These are phyloP conservation scores for Yasuhikotakia modesta DNA, from an alignment of 2,797 vertebrate species.

Conservation along the genomic window DNA sequence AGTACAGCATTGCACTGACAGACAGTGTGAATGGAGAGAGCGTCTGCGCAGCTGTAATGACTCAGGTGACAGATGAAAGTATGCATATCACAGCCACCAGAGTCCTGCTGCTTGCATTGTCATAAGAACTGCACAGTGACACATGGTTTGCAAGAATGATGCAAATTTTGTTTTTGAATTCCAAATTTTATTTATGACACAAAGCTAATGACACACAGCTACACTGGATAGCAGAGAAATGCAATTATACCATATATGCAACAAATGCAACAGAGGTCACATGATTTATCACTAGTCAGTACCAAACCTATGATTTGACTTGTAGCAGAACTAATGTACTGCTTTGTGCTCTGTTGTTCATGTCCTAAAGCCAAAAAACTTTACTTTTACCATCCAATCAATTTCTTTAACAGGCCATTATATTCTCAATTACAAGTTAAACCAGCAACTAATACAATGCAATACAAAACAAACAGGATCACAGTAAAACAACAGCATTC, in stretches of 20 bases:
- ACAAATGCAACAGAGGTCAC: no score
- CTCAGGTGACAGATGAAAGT: neutral
- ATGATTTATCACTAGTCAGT: no score
- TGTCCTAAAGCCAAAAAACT: no score
- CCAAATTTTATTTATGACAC: no score
- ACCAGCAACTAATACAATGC: neutral
- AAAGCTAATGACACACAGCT: no score
- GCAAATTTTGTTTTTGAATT: no score
- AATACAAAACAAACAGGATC: conserved; percentile 15
- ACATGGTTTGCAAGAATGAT: neutral
- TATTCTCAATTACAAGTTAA: conserved; percentile 2
- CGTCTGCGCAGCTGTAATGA: neutral
- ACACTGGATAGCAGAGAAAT: no score
- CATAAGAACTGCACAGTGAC: neutral
- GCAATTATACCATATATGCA: no score
- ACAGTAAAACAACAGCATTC: neutral
- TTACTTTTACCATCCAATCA: no score
- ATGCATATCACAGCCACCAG: neutral
- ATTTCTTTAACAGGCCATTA: neutral
- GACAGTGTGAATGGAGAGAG: neutral
- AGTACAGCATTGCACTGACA: neutral
- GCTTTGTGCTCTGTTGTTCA: no score
- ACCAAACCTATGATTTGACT: no score
- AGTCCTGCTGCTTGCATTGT: neutral
- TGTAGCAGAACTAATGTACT: no score